Evolutionary conservation across 1,140 invertebrate species (phyloP).

Genomic region (Grapholita molesta): DNA sequence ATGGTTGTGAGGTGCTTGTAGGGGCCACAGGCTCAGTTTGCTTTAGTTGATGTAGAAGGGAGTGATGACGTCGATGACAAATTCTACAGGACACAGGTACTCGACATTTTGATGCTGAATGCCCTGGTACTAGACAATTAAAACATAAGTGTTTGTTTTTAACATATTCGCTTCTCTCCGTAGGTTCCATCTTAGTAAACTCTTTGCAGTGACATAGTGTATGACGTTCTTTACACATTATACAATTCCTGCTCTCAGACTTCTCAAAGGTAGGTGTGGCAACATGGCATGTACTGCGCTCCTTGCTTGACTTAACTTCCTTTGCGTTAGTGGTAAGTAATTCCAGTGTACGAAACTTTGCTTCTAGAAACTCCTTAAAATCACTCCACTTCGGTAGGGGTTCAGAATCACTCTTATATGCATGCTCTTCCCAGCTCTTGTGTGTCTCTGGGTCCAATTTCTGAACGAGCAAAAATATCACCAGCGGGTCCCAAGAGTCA

Average conservation of each 20-base stretch:
- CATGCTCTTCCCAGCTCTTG: constrained; percentile 6
- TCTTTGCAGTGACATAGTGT: constrained; percentile 31
- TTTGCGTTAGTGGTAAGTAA: background rate
- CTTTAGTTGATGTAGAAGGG: constrained; percentile 27
- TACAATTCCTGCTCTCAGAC: background rate
- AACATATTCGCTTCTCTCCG: constrained; percentile 25
- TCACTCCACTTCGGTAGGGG: constrained; percentile 15
- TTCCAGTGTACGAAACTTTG: constrained; percentile 16
- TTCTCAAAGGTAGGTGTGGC: background rate
- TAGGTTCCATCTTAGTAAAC: constrained; percentile 22
- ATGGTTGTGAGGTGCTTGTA: background rate
- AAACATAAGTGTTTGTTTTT: constrained; percentile 35
- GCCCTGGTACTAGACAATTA: constrained; percentile 28
- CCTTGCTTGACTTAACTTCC: background rate
- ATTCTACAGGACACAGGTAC: constrained; percentile 22
- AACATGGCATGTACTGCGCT: background rate
- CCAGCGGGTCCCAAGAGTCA: constrained; percentile 24
- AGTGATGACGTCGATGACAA: constrained; percentile 33
- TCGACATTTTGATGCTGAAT: constrained; percentile 26
- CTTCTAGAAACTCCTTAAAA: constrained; percentile 19
- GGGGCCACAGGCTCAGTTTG: background rate
- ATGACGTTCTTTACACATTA: constrained; percentile 21
- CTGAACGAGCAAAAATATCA: constrained; percentile 27
- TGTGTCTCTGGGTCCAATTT: constrained; percentile 21
- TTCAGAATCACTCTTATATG: background rate